A percentile compares a stretch with the other conserved stretches of the same genome.
Evolutionary conservation across 1,140 invertebrate genomes (phyloP).

Genomic region (Danaus plexippus): DNA sequence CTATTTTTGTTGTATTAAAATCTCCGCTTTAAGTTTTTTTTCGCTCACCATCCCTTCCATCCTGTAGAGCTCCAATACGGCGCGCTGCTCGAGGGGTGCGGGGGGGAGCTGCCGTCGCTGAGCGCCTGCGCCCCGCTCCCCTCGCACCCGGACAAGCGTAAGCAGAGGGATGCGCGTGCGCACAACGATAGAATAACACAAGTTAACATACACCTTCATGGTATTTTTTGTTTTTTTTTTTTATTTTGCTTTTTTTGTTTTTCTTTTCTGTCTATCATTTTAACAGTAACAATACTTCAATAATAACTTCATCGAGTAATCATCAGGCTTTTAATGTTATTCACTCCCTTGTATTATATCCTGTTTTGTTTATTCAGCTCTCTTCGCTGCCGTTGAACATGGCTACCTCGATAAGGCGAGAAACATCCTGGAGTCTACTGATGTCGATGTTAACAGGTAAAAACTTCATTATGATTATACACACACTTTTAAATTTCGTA

Average conservation of each 20-base stretch:
- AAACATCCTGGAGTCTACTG: conserved; percentile 90
- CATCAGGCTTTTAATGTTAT: background rate
- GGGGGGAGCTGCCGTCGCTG: conserved; percentile 61
- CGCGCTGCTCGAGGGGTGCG: conserved; percentile 61
- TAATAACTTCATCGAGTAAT: too few relatives aligned
- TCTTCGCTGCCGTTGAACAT: conserved; percentile 94
- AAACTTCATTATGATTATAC: too few relatives aligned
- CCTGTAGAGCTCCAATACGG: conserved; percentile 61
- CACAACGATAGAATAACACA: conserved; percentile 82
- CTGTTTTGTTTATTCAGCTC: conserved; percentile 75
- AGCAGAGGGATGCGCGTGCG: conserved; percentile 75
- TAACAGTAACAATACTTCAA: too few relatives aligned
- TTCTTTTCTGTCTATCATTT: conserved; percentile 5
- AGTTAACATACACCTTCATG: conserved; percentile 91
- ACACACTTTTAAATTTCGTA: too few relatives aligned
- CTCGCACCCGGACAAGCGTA: conserved; percentile 67
- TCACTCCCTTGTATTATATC: conserved; percentile 10
- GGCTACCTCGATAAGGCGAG: conserved; percentile 91
- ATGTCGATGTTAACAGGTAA: conserved; percentile 94
- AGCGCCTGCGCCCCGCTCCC: conserved; percentile 64
- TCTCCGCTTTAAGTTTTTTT: conserved; percentile 18
- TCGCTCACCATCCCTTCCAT: conserved; percentile 44
- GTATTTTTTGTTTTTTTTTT: conserved; percentile 70
- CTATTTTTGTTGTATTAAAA: conserved; percentile 15
- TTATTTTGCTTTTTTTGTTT: conserved; percentile 12